Evolutionary conservation across 2,797 vertebrate genomes (phyloP), one percentile per base, ranked within the genome.

Genomic region (Heterohyrax brucei): DNA sequence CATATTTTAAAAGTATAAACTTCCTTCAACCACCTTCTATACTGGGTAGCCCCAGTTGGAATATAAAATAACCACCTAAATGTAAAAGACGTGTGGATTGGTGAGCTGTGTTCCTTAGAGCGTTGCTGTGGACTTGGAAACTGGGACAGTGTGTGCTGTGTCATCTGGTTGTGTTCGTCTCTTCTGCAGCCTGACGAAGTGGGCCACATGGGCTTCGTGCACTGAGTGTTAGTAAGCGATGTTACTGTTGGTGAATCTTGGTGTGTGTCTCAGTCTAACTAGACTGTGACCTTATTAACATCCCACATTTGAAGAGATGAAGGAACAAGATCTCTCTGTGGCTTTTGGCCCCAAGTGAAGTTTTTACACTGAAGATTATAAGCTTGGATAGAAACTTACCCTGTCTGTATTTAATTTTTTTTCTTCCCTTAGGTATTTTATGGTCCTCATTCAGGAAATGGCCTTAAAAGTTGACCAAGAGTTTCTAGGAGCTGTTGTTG

Each of bases 361-460:
- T 91, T 73, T 75, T 79, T 90, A 61, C n/a, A 13, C 56, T 59
- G 28, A 96, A 96, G 95, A 87, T 94, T 85, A 19, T 9, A 73
- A 84, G 8, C 0, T 80, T 91, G 53, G 26, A 33, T 62, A 50
- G 72, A 91, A 89, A 87, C 1, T 26, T 85, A 89, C 80, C 70
- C 22, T 7, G 64, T 75, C 28, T 91, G 93, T 62, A 46, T 59
- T 44, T 61, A 76, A 48, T 6, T 28, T 28, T 83, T 96, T 94
- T 7, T 1, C 10, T 44, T 9, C 28, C 61, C 94, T 33, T 95
- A 99, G 99, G 93, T 99, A 99, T 98, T 99, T 99, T 98, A 99
- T 99, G 99, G 99, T 99, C 93, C 99, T 99, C 93, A 99, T 99
- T 95, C 99, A 99, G 97, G 99, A 99, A 98, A 99, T 99, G 99